Percentiles rank a stretch among this genome's conserved stretches.
phyloP scores from a whole-genome alignment of 2,888 invertebrate species.

The Apamea epomidion region DNA sequence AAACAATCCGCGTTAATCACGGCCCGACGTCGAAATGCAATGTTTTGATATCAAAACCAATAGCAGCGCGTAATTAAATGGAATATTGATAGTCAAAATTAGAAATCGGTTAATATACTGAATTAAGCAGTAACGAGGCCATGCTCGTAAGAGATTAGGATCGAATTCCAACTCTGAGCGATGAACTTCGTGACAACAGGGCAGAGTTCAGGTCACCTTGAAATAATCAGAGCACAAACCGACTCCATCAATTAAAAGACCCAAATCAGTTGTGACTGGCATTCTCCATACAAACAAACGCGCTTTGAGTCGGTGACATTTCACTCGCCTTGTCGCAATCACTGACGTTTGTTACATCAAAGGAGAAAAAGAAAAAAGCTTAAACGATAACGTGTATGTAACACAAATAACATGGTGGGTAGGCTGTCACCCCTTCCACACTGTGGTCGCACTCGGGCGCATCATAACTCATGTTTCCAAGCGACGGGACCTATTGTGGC shows the following conservation, averaged over 20 bases:
- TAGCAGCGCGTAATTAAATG: conserved; percentile 40
- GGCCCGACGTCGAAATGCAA: conserved; percentile 32
- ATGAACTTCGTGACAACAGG: conserved; percentile 31
- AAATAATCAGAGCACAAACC: conserved; percentile 34
- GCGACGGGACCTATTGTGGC: conserved; percentile 78
- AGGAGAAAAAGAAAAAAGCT: conserved; percentile 58
- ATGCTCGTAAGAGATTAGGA: conserved; percentile 23
- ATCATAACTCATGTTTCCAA: conserved; percentile 80
- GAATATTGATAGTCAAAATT: conserved; percentile 46
- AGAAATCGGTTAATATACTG: conserved; percentile 25
- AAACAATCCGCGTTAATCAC: conserved; percentile 66
- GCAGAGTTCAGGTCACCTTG: conserved; percentile 40
- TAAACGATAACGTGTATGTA: conserved; percentile 63
- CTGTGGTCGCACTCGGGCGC: conserved; percentile 67
- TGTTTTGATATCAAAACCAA: conserved; percentile 59
- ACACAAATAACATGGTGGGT: conserved; percentile 59
- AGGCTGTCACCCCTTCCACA: conserved; percentile 64
- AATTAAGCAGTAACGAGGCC: background rate
- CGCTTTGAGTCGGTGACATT: conserved; percentile 44
- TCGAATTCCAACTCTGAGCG: conserved; percentile 21
- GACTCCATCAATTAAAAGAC: conserved; percentile 42
- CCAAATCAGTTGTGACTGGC: conserved; percentile 39
- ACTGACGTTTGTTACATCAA: conserved; percentile 61
- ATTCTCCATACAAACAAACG: conserved; percentile 38
- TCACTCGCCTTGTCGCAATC: conserved; percentile 51